These are phyloP conservation scores for Lordiphosa stackelbergi DNA, from an alignment of 1,140 invertebrate genomes.

Conservation along the genomic window DNA sequence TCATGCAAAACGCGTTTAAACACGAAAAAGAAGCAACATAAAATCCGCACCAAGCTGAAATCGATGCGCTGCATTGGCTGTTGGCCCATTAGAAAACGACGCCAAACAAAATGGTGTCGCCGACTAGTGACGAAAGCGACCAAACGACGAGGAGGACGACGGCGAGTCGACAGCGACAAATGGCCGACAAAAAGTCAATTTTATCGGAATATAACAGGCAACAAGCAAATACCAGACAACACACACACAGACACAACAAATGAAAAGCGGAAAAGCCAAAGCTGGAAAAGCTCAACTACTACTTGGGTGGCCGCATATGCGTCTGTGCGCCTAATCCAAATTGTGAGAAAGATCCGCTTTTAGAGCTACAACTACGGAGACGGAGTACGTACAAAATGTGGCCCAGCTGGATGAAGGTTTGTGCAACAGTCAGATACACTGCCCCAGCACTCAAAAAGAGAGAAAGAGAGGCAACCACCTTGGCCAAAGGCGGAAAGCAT, in stretches of 20 bases:
- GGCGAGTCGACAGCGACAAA: constrained; percentile 8
- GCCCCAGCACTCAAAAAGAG: neutral
- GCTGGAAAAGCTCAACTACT: constrained; percentile 48
- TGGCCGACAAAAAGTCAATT: constrained; percentile 71
- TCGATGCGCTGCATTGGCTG: constrained; percentile 62
- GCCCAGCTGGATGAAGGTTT: constrained; percentile 2
- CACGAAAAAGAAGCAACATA: constrained; percentile 1
- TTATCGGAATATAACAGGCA: constrained; percentile 74
- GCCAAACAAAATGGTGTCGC: constrained; percentile 72
- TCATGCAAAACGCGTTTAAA: no score
- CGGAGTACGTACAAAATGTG: constrained; percentile 33
- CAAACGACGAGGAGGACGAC: constrained; percentile 13
- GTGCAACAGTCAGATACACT: no score
- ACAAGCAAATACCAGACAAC: constrained; percentile 37
- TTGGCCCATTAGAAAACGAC: constrained; percentile 71
- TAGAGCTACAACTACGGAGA: constrained; percentile 52
- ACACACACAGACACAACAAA: constrained; percentile 9
- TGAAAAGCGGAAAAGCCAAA: constrained; percentile 9
- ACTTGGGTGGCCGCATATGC: neutral
- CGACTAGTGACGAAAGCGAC: constrained; percentile 32
- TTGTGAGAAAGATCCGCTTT: constrained; percentile 76
- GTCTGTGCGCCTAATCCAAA: constrained; percentile 67
- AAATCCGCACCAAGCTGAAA: constrained; percentile 17
- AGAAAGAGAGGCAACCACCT: constrained; percentile 11
- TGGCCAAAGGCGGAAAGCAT: constrained; percentile 32